Base-by-base conservation (phyloP, 2,797 vertebrate species). In the Silurus lanzhouensis region DNA sequence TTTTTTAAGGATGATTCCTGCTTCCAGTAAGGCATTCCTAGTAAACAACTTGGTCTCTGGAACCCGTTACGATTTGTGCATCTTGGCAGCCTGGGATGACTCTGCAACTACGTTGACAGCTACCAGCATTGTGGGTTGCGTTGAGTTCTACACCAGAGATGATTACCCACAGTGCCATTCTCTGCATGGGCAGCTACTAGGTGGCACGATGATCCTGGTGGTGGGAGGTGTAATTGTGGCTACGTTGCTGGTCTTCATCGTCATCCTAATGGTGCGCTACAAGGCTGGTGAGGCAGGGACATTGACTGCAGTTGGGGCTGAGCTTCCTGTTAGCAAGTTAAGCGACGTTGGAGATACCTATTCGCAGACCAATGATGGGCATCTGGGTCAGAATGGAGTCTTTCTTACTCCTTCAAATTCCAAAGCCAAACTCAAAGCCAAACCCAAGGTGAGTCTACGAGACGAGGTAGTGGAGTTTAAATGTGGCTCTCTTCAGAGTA, bases 51-150 rank as follows among this genome's bases (percentile, higher is more conserved):
- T 99, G 90, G 97, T 99, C 83, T 97, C 97, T 0, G 97, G 97
- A 87, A 96, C 96, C 0, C 95, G 95, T 85, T 99, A 99, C 0
- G 97, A 99, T 85, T 92, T 99, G 90, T 99, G 97, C 0, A 97
- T 99, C 60, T 92, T 99, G 90, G 97, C 97, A 10, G 96, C 97
- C 91, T 99, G 97, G 97, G 97, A 98, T 5, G 97, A 99, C 93
- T 96, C 96, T 0, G 96, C 96, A 83, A 98, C 97, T 0, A 97
- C 97, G 0, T 96, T 98, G 80, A 99, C 97, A 0, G 97, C 97
- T 89, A 99, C 97, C 90, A 98, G 97, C 66, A 95, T 98, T 8
- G 96, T 99, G 89, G 97, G 97, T 89, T 99, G 97, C 0, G 95
- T 96, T 57, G 93, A 96, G 89, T 99, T 99, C 95, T 96, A 95